Evolutionary conservation across 2,888 invertebrate species (phyloP).

Genomic region (Melanotus villosus): DNA sequence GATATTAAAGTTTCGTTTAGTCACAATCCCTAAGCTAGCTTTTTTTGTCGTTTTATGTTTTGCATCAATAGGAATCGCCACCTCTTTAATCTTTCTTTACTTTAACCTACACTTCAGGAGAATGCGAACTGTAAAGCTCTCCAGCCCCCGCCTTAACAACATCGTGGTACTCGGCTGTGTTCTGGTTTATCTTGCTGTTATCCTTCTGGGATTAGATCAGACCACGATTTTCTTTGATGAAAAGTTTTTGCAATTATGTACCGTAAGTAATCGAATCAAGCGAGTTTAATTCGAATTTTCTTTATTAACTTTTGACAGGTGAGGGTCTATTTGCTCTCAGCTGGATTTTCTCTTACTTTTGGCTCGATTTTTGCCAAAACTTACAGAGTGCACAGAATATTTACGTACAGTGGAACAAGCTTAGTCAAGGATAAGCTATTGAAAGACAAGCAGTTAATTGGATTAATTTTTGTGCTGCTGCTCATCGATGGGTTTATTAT

Average conservation of each 20-base stretch:
- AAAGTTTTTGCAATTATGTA: slow-evolving; percentile 86
- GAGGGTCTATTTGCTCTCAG: slow-evolving; percentile 88
- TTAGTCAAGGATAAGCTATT: slow-evolving; percentile 91
- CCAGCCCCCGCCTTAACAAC: slow-evolving; percentile 93
- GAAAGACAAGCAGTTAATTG: slow-evolving; percentile 91
- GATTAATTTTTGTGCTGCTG: slow-evolving; percentile 85
- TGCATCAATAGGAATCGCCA: slow-evolving; percentile 81
- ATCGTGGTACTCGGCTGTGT: slow-evolving; percentile 93
- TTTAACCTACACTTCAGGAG: slow-evolving; percentile 89
- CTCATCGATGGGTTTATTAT: slow-evolving; percentile 88
- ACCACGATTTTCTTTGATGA: slow-evolving; percentile 77
- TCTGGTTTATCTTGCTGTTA: slow-evolving; percentile 90
- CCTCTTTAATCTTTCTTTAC: slow-evolving; percentile 82
- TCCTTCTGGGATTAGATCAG: slow-evolving; percentile 84
- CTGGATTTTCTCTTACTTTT: slow-evolving; percentile 92
- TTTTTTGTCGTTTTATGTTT: slow-evolving; percentile 81
- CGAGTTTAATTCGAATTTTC: too few relatives aligned
- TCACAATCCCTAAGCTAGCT: slow-evolving; percentile 83
- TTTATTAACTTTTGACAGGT: slow-evolving; percentile 72
- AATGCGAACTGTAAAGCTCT: slow-evolving; percentile 90
- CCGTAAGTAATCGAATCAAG: slow-evolving; percentile 78
- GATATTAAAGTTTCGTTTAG: slow-evolving; percentile 81
- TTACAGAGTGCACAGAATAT: slow-evolving; percentile 92
- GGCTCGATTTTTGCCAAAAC: slow-evolving; percentile 97
- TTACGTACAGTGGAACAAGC: slow-evolving; percentile 86